Evolutionary conservation across 2,797 vertebrate genomes (phyloP).

Genomic region (Lithobates sylvaticus): DNA sequence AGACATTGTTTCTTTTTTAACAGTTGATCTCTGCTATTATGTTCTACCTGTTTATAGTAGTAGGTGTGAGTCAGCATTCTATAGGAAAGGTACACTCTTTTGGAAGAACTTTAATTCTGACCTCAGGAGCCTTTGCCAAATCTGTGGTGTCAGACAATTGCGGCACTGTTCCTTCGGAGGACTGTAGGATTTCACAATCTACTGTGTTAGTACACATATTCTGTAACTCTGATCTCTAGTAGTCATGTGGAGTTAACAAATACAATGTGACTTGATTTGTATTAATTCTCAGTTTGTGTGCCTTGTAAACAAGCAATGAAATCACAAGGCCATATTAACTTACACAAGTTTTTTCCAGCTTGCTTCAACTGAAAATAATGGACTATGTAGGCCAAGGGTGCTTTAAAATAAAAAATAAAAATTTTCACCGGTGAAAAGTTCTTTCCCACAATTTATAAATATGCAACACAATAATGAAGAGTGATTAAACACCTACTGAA

Average conservation of each 20-base stretch:
- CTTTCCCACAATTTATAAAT: too few species aligned
- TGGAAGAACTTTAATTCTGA: background rate
- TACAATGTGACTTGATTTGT: background rate
- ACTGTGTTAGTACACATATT: background rate
- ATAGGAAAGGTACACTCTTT: background rate
- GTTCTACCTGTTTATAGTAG: background rate
- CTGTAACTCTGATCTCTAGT: background rate
- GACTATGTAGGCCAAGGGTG: too few species aligned
- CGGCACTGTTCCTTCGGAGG: background rate
- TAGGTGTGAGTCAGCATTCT: background rate
- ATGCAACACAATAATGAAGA: too few species aligned
- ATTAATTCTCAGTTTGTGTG: background rate
- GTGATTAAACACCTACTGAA: too few species aligned
- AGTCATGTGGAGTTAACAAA: constrained; percentile 1
- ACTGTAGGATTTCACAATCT: background rate
- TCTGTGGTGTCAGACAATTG: constrained; percentile 12
- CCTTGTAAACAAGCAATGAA: too few species aligned
- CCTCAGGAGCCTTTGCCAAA: background rate
- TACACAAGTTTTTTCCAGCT: too few species aligned
- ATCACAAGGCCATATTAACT: too few species aligned
- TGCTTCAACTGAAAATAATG: too few species aligned
- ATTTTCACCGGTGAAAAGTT: too few species aligned
- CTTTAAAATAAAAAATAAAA: too few species aligned
- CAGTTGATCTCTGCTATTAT: background rate
- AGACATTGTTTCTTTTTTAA: too few species aligned